Percentiles rank a stretch among this genome's conserved stretches.
Evolutionary conservation across 2,888 invertebrate genomes (phyloP).

Genomic region (Drosophila imparisetae): DNA sequence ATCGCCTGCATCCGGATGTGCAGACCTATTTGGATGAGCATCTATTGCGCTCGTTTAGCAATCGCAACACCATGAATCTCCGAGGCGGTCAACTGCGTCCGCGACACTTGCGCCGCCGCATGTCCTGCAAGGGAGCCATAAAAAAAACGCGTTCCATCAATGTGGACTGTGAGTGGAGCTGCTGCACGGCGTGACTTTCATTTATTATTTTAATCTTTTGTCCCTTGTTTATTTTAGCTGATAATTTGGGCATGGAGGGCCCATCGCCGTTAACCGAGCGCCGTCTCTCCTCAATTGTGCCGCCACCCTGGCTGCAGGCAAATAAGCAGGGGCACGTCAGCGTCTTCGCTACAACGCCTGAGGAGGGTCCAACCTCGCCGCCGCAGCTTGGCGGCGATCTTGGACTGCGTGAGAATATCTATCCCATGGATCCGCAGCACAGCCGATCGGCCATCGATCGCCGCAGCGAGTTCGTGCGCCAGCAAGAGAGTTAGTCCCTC

Average conservation of each 20-base stretch:
- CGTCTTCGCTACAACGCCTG: conserved; percentile 82
- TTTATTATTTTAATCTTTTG: not conserved
- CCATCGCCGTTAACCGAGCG: conserved; percentile 85
- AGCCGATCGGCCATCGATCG: conserved; percentile 82
- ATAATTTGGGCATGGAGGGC: conserved; percentile 92
- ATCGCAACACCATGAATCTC: conserved; percentile 88
- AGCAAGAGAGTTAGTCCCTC: conserved; percentile 82
- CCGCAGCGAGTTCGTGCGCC: conserved; percentile 83
- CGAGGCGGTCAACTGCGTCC: conserved; percentile 86
- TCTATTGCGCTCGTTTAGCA: conserved; percentile 91
- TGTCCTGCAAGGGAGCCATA: conserved; percentile 96
- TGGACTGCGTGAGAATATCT: conserved; percentile 82
- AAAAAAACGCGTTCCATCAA: conserved; percentile 97
- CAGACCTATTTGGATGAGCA: conserved; percentile 95
- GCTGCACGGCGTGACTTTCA: not conserved
- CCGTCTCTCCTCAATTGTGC: conserved; percentile 86
- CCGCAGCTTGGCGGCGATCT: conserved; percentile 66
- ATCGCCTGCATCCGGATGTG: conserved; percentile 92
- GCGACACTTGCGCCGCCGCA: conserved; percentile 88
- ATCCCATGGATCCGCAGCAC: conserved; percentile 82
- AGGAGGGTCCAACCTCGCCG: conserved; percentile 76
- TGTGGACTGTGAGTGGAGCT: conserved; percentile 90
- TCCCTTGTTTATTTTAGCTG: conserved; percentile 86
- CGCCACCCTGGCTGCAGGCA: conserved; percentile 84
- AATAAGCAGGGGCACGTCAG: conserved; percentile 77